These are phyloP conservation scores for Sminthurides aquaticus DNA, from an alignment of 2,888 invertebrate species.

Conservation along the genomic window DNA sequence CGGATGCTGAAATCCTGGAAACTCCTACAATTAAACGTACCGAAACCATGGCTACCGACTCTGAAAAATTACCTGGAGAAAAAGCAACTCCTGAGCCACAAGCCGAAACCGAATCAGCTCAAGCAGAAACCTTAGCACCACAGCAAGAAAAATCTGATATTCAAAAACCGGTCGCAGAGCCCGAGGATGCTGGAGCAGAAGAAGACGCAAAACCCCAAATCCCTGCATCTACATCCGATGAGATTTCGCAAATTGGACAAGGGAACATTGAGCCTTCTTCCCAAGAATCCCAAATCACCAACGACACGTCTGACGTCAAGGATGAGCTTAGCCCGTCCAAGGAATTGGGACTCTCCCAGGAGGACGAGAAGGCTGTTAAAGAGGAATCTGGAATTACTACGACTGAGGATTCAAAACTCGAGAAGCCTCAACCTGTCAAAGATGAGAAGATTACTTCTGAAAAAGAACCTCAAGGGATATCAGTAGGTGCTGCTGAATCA, in stretches of 20 bases:
- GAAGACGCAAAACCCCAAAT: background rate
- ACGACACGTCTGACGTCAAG: no score
- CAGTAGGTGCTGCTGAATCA: constrained; percentile 8
- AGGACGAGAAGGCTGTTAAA: no score
- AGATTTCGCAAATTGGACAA: background rate
- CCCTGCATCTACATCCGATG: background rate
- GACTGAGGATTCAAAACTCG: background rate
- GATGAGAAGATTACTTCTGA: constrained; percentile 13
- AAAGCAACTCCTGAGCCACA: no score
- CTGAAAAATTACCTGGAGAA: background rate
- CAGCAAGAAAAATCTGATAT: background rate
- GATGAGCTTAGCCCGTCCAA: no score
- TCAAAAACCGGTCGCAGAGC: background rate
- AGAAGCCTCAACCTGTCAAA: background rate
- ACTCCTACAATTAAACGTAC: background rate
- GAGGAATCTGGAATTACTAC: no score
- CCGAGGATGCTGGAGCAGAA: background rate
- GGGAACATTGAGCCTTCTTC: no score
- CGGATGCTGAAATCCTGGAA: background rate
- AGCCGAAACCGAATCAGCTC: background rate
- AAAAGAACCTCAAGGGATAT: constrained; percentile 6
- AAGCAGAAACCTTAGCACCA: background rate
- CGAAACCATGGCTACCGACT: background rate
- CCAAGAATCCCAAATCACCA: no score
- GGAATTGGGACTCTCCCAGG: no score